Evolutionary conservation across 2,888 invertebrate species (phyloP).

Genomic region (Himalopsyche anomala): DNA sequence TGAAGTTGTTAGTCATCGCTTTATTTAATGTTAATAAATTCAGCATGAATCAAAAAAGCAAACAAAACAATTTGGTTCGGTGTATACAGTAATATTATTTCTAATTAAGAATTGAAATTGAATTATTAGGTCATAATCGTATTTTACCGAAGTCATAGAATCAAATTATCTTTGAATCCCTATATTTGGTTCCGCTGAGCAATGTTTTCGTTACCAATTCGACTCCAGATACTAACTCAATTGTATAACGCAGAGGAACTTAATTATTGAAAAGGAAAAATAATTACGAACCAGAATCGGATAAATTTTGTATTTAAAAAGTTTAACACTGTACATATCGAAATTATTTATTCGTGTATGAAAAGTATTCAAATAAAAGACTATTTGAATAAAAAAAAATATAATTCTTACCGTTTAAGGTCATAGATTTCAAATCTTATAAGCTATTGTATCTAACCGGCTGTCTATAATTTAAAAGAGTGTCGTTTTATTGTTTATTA

Average conservation of each 20-base stretch:
- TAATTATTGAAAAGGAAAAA: slow-evolving; percentile 2
- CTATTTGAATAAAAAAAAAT: too few species aligned
- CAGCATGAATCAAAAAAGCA: background rate
- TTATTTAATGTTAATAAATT: background rate
- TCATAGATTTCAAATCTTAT: too few species aligned
- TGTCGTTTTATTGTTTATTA: too few species aligned
- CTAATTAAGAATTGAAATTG: slow-evolving; percentile 65
- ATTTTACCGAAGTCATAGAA: slow-evolving; percentile 63
- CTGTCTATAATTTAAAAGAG: too few species aligned
- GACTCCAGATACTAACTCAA: background rate
- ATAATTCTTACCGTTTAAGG: too few species aligned
- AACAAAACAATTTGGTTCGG: slow-evolving; percentile 13
- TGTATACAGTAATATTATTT: slow-evolving; percentile 55
- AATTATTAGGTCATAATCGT: slow-evolving; percentile 64
- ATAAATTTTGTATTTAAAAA: too few species aligned
- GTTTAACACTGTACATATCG: too few species aligned
- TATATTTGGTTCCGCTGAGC: slow-evolving; percentile 17
- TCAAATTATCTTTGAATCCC: slow-evolving; percentile 61
- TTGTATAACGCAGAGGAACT: background rate
- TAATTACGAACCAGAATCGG: background rate
- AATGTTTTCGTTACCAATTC: slow-evolving; percentile 7
- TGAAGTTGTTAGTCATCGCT: background rate
- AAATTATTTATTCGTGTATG: too few species aligned
- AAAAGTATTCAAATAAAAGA: too few species aligned
- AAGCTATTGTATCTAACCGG: too few species aligned